Conservation (phyloP, 2,113 vertebrate genomes). For the Peromyscus polionotus region DNA sequence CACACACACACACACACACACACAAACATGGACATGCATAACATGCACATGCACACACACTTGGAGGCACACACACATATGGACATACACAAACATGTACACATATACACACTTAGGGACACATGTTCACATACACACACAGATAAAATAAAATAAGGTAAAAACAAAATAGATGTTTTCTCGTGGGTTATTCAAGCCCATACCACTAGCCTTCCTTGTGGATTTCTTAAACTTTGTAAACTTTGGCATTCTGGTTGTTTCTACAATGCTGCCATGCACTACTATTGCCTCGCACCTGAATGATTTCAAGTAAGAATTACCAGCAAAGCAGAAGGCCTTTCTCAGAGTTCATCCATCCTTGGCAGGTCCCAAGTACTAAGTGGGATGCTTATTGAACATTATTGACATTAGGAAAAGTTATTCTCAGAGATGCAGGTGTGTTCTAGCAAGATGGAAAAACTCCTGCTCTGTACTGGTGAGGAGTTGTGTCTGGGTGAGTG, state of each 20-base stretch:
- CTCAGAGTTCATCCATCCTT: background rate
- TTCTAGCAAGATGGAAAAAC: background rate
- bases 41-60: background rate
- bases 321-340: background rate
- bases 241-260: too few species aligned
- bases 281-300: fast-evolving
- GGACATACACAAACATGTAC: background rate
- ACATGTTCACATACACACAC: background rate
- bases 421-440: background rate
- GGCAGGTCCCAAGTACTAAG: background rate
- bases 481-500: background rate
- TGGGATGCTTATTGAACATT: background rate
- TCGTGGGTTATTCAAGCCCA: background rate
- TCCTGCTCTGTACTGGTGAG: too few species aligned
- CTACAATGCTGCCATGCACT: fast-evolving
- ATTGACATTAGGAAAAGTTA: background rate
- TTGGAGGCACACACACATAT: background rate
- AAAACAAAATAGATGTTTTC: background rate
- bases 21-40: background rate
- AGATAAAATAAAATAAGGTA: background rate
- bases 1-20: background rate
- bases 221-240: background rate
- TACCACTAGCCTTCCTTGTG: fast-evolving
- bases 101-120: background rate
- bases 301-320: fast-evolving